phyloP scores from a whole-genome alignment of 2,113 vertebrate genomes.

The Tenebrosternarchus preto region DNA sequence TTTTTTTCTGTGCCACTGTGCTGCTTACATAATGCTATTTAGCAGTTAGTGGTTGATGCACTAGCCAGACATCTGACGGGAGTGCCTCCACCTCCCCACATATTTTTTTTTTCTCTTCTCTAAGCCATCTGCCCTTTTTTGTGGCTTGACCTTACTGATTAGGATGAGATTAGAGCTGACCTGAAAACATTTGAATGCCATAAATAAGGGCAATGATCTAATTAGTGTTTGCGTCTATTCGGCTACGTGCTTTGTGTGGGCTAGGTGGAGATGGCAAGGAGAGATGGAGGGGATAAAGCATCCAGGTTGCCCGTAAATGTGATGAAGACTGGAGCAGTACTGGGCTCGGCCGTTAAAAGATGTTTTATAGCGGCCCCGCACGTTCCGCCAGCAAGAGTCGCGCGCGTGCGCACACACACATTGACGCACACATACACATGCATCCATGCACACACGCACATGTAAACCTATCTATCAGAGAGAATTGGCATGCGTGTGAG shows the following conservation, averaged over 20 bases:
- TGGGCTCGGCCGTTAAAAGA: conserved; percentile 52
- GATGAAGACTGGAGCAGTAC: conserved; percentile 54
- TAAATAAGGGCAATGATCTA: conserved; percentile 60
- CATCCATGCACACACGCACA: conserved; percentile 37
- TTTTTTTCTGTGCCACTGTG: conserved; percentile 46
- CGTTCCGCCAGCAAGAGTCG: conserved; percentile 18
- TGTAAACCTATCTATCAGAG: conserved; percentile 56
- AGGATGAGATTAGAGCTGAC: conserved; percentile 57
- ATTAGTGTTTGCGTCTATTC: conserved; percentile 46
- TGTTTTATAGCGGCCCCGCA: conserved; percentile 50
- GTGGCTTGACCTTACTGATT: conserved; percentile 59
- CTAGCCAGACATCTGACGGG: conserved; percentile 25
- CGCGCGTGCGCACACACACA: conserved; percentile 25
- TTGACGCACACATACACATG: conserved; percentile 45
- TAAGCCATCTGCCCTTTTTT: conserved; percentile 43
- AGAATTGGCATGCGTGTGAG: conserved; percentile 51
- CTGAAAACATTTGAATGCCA: conserved; percentile 56
- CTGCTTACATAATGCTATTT: conserved; percentile 37
- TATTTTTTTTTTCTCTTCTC: conserved; percentile 18
- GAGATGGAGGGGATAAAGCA: conserved; percentile 59
- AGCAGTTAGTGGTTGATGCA: conserved; percentile 38
- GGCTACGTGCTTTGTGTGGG: conserved; percentile 37
- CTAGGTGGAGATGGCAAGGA: conserved; percentile 50
- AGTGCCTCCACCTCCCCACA: neutral
- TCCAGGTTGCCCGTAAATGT: conserved; percentile 56